These are phyloP conservation scores for Pogonomyrmex barbatus DNA, from an alignment of 1,140 invertebrate genomes.

Conservation along the genomic window DNA sequence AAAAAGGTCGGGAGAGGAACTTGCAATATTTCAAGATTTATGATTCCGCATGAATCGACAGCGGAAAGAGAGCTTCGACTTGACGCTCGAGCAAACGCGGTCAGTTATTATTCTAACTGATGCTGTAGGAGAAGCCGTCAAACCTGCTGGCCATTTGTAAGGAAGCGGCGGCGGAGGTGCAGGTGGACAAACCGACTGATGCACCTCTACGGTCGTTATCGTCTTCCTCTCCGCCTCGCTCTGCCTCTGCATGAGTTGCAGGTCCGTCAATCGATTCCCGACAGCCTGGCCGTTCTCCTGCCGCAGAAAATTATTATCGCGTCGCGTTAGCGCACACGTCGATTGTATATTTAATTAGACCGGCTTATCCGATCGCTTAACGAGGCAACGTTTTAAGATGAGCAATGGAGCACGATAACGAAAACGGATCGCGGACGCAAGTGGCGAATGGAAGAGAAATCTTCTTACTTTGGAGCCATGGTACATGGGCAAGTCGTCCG, in stretches of 20 bases:
- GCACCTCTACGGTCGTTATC: constrained; percentile 84
- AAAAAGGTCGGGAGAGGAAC: not conserved
- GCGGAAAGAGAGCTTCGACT: not conserved
- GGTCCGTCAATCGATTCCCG: constrained; percentile 68
- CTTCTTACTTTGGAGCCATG: constrained; percentile 70
- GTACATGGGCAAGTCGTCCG: constrained; percentile 74
- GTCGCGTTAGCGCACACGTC: not conserved
- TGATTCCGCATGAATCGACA: not conserved
- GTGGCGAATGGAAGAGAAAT: not conserved
- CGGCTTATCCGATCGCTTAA: not conserved
- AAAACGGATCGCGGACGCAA: not conserved
- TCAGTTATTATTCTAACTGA: constrained; percentile 54
- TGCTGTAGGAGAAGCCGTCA: constrained; percentile 49
- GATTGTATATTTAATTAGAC: constrained; percentile 16
- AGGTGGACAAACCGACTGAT: constrained; percentile 82
- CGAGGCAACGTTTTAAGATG: not conserved
- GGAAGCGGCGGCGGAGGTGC: constrained; percentile 83
- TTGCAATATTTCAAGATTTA: constrained; percentile 18
- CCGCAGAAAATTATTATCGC: constrained; percentile 31
- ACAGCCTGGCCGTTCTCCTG: constrained; percentile 79
- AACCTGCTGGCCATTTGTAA: constrained; percentile 84
- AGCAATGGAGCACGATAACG: not conserved
- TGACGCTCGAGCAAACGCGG: not conserved
- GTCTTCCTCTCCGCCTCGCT: constrained; percentile 81
- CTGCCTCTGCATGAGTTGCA: constrained; percentile 74